These are phyloP conservation scores for Onthophagus sagittarius DNA, from an alignment of 2,888 invertebrate species.

Conservation along the genomic window DNA sequence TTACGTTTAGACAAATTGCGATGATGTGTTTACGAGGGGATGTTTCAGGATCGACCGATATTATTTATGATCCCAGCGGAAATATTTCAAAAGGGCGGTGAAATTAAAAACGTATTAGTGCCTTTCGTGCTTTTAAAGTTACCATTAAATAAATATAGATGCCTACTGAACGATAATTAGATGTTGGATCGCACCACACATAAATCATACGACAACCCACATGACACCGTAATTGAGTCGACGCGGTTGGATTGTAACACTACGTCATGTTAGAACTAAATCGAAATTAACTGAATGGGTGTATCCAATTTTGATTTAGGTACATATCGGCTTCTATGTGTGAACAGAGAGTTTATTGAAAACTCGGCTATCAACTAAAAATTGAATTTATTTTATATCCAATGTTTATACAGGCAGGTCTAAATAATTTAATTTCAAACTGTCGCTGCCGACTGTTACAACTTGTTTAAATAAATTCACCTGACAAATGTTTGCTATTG, in stretches of 20 bases:
- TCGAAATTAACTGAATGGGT: not conserved
- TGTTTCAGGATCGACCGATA: not conserved
- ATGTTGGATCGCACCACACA: not conserved
- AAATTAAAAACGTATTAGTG: slow-evolving; percentile 10
- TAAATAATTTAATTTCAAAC: not conserved
- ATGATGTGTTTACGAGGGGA: slow-evolving; percentile 18
- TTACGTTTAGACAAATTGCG: slow-evolving; percentile 21
- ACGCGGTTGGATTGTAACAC: not conserved
- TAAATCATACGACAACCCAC: not conserved
- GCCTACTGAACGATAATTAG: not conserved
- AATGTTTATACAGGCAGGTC: not conserved
- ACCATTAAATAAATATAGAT: not conserved
- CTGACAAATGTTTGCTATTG: not conserved
- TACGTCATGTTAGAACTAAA: not conserved
- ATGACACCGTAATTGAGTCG: not conserved
- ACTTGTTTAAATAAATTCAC: not conserved
- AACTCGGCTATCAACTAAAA: not conserved
- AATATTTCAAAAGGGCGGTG: not conserved
- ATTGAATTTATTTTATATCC: not conserved
- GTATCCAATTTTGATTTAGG: not conserved
- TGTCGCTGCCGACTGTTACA: not conserved
- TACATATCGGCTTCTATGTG: not conserved
- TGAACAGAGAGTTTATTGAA: not conserved
- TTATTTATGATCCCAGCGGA: not conserved
- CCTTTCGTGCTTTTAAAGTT: not conserved